These are phyloP conservation scores for Nerophis ophidion DNA, from an alignment of 2,113 vertebrate genomes.

Conservation along the genomic window DNA sequence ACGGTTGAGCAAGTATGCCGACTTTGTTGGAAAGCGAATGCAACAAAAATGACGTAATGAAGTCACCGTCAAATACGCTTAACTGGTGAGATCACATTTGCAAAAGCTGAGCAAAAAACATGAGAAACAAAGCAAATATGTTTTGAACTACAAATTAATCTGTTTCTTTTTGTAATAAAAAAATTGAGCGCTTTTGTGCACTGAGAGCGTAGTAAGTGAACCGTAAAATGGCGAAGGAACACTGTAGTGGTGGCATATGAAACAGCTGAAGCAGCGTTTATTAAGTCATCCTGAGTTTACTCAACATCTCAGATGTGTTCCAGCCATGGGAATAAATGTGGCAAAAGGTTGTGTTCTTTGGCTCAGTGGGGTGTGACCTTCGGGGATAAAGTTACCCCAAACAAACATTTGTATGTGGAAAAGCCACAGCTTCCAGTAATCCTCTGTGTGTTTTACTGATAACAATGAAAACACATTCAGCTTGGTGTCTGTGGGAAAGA, in stretches of 20 bases:
- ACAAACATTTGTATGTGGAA: conserved; percentile 21
- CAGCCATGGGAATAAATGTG: conserved; percentile 36
- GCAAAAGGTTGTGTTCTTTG: conserved; percentile 43
- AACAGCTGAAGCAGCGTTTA: conserved; percentile 25
- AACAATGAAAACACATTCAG: conserved; percentile 28
- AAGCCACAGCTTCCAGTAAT: conserved; percentile 27
- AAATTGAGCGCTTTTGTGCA: too few species aligned
- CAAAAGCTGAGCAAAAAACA: too few species aligned
- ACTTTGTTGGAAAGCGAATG: too few species aligned
- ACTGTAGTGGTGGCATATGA: background rate
- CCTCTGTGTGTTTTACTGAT: conserved; percentile 17
- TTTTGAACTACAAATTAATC: too few species aligned
- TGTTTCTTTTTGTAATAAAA: too few species aligned
- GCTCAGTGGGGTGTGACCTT: conserved; percentile 21
- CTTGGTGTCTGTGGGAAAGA: background rate
- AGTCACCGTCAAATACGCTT: too few species aligned
- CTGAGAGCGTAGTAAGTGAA: too few species aligned
- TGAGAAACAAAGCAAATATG: too few species aligned
- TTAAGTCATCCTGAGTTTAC: conserved; percentile 17
- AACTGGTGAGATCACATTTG: too few species aligned
- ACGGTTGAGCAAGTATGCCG: too few species aligned
- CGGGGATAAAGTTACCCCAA: conserved; percentile 32
- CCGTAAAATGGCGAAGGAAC: too few species aligned
- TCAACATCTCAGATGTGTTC: conserved; percentile 18
- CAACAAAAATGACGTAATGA: too few species aligned